Percentiles rank a stretch among this genome's conserved stretches.
These are phyloP conservation scores for Scytalopus superciliaris DNA, from an alignment of 2,113 vertebrate genomes.

Conservation along the genomic window DNA sequence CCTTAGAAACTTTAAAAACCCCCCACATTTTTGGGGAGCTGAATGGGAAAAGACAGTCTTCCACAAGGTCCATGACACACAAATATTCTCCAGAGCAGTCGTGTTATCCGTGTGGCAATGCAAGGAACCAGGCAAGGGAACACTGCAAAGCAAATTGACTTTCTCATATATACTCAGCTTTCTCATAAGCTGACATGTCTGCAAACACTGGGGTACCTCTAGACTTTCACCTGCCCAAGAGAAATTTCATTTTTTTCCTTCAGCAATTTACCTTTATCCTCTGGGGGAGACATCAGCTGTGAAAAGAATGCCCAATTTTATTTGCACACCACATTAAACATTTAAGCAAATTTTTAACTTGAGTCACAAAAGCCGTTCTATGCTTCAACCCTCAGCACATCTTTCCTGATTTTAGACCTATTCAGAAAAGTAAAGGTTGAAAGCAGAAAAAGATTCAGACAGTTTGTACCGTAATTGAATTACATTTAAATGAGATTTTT, in stretches of 20 bases:
- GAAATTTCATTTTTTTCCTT: background rate
- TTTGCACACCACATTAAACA: background rate
- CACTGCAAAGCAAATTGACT: background rate
- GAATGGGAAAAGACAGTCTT: background rate
- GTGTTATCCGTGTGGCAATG: background rate
- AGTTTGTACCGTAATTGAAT: background rate
- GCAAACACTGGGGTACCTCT: background rate
- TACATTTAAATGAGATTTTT: constrained; percentile 6
- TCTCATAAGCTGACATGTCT: background rate
- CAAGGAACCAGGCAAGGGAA: background rate
- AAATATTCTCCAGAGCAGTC: background rate
- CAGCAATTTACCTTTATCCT: background rate
- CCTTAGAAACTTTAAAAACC: accelerated
- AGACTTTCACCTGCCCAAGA: background rate
- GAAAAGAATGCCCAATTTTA: background rate
- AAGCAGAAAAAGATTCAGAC: background rate
- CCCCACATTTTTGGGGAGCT: background rate
- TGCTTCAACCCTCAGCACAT: background rate
- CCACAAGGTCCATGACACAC: accelerated
- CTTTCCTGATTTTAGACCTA: background rate
- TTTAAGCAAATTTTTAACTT: background rate
- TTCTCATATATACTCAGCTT: background rate
- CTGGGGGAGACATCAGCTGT: background rate
- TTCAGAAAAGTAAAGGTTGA: background rate
- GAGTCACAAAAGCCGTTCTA: background rate